These are phyloP conservation scores for Oreochromis niloticus DNA, from an alignment of 2,113 vertebrate species.

Conservation along the genomic window DNA sequence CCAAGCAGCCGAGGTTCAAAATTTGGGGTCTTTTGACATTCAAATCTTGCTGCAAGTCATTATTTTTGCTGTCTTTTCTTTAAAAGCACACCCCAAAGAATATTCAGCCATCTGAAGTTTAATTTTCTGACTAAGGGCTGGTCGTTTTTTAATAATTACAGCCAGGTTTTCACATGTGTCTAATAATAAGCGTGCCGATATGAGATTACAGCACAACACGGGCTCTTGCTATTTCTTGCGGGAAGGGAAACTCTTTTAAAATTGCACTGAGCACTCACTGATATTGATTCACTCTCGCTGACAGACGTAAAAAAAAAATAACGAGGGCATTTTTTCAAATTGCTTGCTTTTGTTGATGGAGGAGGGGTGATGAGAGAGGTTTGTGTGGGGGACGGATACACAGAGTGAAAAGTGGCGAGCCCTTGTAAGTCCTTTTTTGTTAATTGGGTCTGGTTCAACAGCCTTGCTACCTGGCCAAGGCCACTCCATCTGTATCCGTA, in stretches of 20 bases:
- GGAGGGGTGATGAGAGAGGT: not conserved
- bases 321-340: slow-evolving; percentile 16
- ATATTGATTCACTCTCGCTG: slow-evolving; percentile 29
- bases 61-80: not conserved
- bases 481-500: not conserved
- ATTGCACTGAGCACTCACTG: slow-evolving; percentile 3
- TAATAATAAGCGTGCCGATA: not conserved
- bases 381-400: not conserved
- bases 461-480: slow-evolving; percentile 8
- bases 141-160: slow-evolving; percentile 9
- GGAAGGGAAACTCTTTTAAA: slow-evolving; percentile 7
- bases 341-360: not conserved
- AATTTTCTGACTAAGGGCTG: not conserved
- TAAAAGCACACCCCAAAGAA: not conserved
- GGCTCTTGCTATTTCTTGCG: not conserved
- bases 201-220: not conserved
- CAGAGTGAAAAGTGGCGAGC: not conserved
- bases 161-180: not conserved
- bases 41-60: not conserved
- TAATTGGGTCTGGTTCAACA: slow-evolving; percentile 34
- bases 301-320: not conserved
- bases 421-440: slow-evolving; percentile 7
- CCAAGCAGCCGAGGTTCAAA: not conserved
- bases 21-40: not conserved
- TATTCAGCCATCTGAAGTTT: not conserved